Evolutionary conservation across 2,888 invertebrate genomes (phyloP), one percentile per base, ranked within the genome.

Genomic region (Zygaena filipendulae): DNA sequence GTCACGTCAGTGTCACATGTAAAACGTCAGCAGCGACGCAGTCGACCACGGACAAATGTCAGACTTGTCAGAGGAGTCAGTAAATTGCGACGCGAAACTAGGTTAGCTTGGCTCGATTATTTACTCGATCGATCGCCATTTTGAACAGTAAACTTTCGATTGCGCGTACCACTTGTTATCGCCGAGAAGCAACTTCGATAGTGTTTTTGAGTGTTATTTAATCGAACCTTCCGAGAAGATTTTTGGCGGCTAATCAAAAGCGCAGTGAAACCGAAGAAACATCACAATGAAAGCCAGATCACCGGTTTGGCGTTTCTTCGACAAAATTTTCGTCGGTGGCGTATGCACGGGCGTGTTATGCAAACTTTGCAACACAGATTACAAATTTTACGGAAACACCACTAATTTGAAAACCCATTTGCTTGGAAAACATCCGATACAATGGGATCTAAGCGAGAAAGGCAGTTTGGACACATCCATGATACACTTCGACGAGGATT

Each of bases 341-440:
- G 55, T 71, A 51, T 69, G 72, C 44, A 49, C 63, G 8, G 57
- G 63, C 22, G 75, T 79, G 40, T 43, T 72, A 59, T 79, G 79
- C 50, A 74, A 75, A 63, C 56, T 79, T 40, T 79, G 79, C 54
- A 77, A 74, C 36, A 54, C 56, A 30, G 66, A 71, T 35, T 77
- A 77, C 39, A 79, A 77, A 50, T 79, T 60, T 49, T 77, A 74
- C 39, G 79, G 79, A 27, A 79, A 77, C 46, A 79, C 79, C 3
- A 77, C 79, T 2, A 79, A 79, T 45, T 51, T 77, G 25, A 56
- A 74, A 42, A 49, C 62, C 11, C 79, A 79, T 51, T 47, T 79
- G 38, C 58, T 61, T 30, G 66, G 66, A 34, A 77, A 72, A 45
- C 79, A 79, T 48, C 77, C 77, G 2, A 58, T 79, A 34, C 77